phyloP scores from a whole-genome alignment of 2,888 invertebrate species.

The Notocelia uddmanniana region DNA sequence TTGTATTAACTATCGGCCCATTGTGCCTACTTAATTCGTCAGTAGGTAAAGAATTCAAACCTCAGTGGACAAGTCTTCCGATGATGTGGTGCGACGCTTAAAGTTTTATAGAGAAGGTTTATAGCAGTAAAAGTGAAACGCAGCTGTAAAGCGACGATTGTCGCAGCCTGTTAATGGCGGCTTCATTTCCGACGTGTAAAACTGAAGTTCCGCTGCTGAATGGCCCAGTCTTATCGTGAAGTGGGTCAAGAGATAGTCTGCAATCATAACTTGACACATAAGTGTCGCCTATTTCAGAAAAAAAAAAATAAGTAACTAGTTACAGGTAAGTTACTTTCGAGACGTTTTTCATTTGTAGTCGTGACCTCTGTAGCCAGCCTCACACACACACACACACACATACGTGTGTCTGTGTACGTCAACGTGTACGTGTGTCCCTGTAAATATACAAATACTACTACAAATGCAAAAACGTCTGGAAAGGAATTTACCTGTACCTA shows the following conservation, averaged over 20 bases:
- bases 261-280: background rate
- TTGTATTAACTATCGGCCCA: background rate
- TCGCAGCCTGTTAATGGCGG: conserved; percentile 61
- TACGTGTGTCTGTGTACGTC: too few species aligned
- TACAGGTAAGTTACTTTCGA: too few species aligned
- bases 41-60: conserved; percentile 18
- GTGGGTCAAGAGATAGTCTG: conserved; percentile 24
- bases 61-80: conserved; percentile 49
- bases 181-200: conserved; percentile 53
- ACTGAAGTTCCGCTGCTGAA: conserved; percentile 43
- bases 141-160: conserved; percentile 70
- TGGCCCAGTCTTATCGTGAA: conserved; percentile 30
- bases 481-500: too few species aligned
- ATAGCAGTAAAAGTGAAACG: conserved; percentile 76
- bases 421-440: too few species aligned
- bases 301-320: too few species aligned
- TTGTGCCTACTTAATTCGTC: background rate
- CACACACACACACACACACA: too few species aligned
- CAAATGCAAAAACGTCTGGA: too few species aligned
- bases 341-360: too few species aligned
- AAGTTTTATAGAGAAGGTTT: conserved; percentile 70
- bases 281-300: too few species aligned
- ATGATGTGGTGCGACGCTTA: conserved; percentile 63
- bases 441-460: too few species aligned
- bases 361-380: too few species aligned